Percentiles rank a stretch among this genome's conserved stretches.
Conservation (phyloP, 2,797 vertebrate species). For the Otolemur crassicaudatus region DNA sequence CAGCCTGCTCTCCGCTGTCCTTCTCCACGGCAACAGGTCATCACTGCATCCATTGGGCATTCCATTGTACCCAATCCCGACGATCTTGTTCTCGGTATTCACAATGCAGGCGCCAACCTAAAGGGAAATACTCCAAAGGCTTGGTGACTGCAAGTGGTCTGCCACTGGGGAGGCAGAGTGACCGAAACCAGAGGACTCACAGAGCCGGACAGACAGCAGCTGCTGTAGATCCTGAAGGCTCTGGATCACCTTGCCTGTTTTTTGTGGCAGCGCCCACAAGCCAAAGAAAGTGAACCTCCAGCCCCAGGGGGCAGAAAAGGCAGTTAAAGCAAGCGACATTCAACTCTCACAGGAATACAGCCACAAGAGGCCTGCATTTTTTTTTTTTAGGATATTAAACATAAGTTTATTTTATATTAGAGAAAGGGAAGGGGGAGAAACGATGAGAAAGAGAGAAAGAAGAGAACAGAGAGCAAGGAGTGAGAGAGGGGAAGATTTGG, state of each 20-base stretch:
- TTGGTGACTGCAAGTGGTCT: background rate
- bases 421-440: too few species aligned
- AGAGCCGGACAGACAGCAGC: background rate
- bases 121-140: background rate
- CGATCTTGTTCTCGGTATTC: conserved; percentile 97
- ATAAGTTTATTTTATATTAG: too few species aligned
- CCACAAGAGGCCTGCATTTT: too few species aligned
- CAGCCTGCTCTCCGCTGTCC: conserved; percentile 89
- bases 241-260: background rate
- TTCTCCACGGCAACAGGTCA: conserved; percentile 94
- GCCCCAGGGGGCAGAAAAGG: background rate
- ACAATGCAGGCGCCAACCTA: conserved; percentile 98
- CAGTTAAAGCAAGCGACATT: background rate
- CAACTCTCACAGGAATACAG: background rate
- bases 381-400: too few species aligned
- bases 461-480: too few species aligned
- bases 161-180: too few species aligned
- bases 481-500: too few species aligned
- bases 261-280: background rate
- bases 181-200: background rate
- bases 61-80: conserved; percentile 97
- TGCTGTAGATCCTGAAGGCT: background rate
- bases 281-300: background rate
- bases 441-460: too few species aligned
- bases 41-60: conserved; percentile 98